A percentile compares a stretch with the other conserved stretches of the same genome.
phyloP scores from a whole-genome alignment of 2,888 invertebrate genomes.

The Poecilobothrus nobilitatus region DNA sequence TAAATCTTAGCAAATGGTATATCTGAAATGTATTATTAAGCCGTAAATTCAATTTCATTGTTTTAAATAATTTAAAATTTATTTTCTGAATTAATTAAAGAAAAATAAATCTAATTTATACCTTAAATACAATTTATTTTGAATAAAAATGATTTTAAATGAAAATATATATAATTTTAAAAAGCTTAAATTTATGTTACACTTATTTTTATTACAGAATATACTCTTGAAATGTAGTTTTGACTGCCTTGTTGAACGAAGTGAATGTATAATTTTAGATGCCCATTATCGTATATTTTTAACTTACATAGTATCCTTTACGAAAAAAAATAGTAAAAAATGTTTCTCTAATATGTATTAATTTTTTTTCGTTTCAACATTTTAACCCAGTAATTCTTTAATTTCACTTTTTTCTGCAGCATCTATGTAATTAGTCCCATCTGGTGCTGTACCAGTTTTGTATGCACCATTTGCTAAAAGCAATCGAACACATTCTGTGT shows the following conservation, averaged over 20 bases:
- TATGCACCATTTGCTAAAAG: slow-evolving; percentile 74
- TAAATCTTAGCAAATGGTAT: no score
- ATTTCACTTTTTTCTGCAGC: slow-evolving; percentile 89
- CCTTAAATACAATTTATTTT: slow-evolving; percentile 1
- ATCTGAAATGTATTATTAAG: no score
- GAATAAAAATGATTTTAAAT: not conserved
- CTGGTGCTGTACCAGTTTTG: slow-evolving; percentile 74
- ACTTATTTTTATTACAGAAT: slow-evolving; percentile 1
- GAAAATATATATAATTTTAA: not conserved
- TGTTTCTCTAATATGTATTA: not conserved
- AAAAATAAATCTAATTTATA: not conserved
- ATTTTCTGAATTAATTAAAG: no score
- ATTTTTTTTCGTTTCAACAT: not conserved
- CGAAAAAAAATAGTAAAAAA: not conserved
- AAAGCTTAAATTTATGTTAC: not conserved
- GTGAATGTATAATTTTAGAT: not conserved
- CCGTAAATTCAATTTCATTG: no score
- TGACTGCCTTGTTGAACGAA: not conserved
- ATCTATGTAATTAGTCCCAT: slow-evolving; percentile 77
- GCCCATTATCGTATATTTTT: not conserved
- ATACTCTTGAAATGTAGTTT: not conserved
- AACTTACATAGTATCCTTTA: not conserved
- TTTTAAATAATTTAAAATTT: no score
- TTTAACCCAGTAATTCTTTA: slow-evolving; percentile 55
- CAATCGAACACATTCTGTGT: slow-evolving; percentile 81